Evolutionary conservation across 2,113 vertebrate genomes (phyloP).

Genomic region (Delphinapterus leucas): DNA sequence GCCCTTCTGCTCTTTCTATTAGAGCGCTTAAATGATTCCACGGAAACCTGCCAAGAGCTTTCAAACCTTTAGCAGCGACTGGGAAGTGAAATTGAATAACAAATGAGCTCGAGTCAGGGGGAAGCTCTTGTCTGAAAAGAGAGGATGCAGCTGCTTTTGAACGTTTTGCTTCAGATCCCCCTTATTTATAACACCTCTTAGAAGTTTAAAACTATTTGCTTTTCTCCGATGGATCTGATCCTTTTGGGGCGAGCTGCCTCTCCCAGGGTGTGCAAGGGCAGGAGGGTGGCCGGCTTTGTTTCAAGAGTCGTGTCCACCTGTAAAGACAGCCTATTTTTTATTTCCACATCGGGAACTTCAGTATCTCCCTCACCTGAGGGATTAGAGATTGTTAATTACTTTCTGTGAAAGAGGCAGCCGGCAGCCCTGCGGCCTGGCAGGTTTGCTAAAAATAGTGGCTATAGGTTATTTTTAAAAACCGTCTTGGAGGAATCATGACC

Average conservation of each 20-base stretch:
- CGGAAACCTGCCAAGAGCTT: conserved; percentile 72
- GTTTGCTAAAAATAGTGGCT: conserved; percentile 56
- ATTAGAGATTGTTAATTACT: conserved; percentile 20
- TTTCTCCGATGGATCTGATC: conserved; percentile 34
- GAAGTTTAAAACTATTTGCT: conserved; percentile 51
- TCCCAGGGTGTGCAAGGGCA: rapidly evolving
- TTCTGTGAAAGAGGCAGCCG: background rate
- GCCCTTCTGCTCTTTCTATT: conserved; percentile 78
- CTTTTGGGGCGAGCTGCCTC: background rate
- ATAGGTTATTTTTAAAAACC: conserved; percentile 63
- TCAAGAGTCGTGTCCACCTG: background rate
- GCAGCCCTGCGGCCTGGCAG: background rate
- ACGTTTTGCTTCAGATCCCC: background rate
- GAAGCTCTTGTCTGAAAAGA: conserved; percentile 54
- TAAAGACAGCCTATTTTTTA: background rate
- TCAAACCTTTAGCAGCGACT: conserved; percentile 66
- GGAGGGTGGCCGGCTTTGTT: background rate
- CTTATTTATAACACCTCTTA: conserved; percentile 58
- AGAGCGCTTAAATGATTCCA: conserved; percentile 71
- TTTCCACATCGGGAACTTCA: background rate
- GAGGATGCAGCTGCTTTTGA: conserved; percentile 51
- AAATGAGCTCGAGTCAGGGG: conserved; percentile 62
- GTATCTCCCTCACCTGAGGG: background rate
- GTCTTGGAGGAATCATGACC: conserved; percentile 16
- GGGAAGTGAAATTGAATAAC: conserved; percentile 73